phyloP scores from a whole-genome alignment of 1,140 invertebrate genomes.

The Psix sp. region DNA sequence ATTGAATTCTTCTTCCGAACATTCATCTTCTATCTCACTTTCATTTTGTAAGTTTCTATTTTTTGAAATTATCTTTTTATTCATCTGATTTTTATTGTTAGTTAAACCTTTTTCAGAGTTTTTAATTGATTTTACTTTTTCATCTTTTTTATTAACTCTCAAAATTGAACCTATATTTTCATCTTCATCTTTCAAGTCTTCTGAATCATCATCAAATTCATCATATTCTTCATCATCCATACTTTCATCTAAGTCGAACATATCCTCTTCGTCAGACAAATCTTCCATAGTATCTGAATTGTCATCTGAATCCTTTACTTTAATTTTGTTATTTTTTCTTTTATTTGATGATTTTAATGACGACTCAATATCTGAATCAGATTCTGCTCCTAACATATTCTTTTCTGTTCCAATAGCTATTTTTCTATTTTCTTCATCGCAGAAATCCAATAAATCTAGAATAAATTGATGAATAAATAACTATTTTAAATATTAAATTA shows the following conservation, averaged over 20 bases:
- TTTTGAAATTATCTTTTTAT: too few relatives aligned
- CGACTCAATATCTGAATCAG: constrained; percentile 79
- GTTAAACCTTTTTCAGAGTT: too few relatives aligned
- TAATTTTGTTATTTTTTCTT: neutral
- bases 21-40: constrained; percentile 58
- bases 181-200: too few relatives aligned
- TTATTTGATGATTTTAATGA: constrained; percentile 1
- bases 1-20: constrained; percentile 52
- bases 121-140: constrained; percentile 43
- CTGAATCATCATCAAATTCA: constrained; percentile 9
- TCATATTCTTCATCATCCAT: constrained; percentile 37
- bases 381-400: constrained; percentile 79
- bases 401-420: constrained; percentile 80
- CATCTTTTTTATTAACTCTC: too few relatives aligned
- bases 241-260: neutral
- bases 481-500: neutral
- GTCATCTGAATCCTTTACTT: constrained; percentile 10
- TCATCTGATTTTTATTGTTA: too few relatives aligned
- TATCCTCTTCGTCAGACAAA: constrained; percentile 57
- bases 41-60: too few relatives aligned
- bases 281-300: constrained; percentile 12
- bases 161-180: too few relatives aligned
- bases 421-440: constrained; percentile 84
- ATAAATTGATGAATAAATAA: constrained; percentile 64
- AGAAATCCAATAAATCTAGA: constrained; percentile 87